Evolutionary conservation across 2,797 vertebrate genomes (phyloP).

Genomic region (Gobio occitaniae): DNA sequence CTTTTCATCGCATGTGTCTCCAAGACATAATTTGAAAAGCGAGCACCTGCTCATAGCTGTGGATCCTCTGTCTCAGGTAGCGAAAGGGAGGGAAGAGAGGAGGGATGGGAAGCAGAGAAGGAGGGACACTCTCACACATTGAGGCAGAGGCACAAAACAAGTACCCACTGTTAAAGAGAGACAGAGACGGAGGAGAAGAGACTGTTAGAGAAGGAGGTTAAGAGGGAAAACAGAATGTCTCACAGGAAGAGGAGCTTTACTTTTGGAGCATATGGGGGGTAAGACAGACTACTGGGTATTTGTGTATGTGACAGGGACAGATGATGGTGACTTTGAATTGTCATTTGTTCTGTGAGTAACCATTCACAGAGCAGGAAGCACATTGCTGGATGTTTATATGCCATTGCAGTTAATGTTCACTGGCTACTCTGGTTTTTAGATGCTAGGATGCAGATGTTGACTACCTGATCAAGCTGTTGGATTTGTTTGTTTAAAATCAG

Average conservation of each 20-base stretch:
- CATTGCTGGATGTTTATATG: neutral
- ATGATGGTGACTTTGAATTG: slow-evolving; percentile 14
- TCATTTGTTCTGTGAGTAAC: neutral
- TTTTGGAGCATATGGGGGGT: slow-evolving; percentile 83
- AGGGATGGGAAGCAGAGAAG: slow-evolving; percentile 29
- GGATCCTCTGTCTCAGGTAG: slow-evolving; percentile 59
- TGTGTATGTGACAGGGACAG: neutral
- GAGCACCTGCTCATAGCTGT: slow-evolving; percentile 48
- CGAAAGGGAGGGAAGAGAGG: slow-evolving; percentile 42
- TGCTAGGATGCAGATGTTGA: neutral
- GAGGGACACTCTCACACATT: slow-evolving; percentile 21
- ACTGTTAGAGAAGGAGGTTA: slow-evolving; percentile 61
- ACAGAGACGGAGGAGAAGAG: slow-evolving; percentile 40
- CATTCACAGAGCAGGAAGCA: neutral
- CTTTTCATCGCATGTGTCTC: neutral
- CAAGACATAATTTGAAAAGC: slow-evolving; percentile 44
- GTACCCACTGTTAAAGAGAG: slow-evolving; percentile 38
- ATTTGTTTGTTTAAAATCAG: too few relatives aligned
- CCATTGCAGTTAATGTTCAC: neutral
- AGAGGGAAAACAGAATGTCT: slow-evolving; percentile 69
- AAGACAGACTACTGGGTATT: slow-evolving; percentile 63
- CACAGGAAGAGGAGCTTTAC: slow-evolving; percentile 81
- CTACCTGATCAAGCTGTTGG: neutral
- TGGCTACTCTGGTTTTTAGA: neutral
- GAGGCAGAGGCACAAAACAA: slow-evolving; percentile 43